phyloP scores from a whole-genome alignment of 2,113 vertebrate species.

The Nothoprocta pentlandii region DNA sequence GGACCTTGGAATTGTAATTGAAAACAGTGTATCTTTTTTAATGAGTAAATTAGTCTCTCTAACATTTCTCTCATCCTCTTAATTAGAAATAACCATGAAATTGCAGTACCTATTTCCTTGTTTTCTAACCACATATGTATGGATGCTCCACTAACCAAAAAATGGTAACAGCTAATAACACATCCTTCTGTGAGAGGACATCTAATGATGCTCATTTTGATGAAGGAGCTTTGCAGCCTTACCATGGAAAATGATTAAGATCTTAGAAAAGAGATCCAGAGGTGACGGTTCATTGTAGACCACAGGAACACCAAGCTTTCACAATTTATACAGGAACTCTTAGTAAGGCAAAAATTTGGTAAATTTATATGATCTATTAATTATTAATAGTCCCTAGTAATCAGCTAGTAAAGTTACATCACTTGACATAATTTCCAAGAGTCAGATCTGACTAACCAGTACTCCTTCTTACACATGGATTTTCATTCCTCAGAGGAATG shows the following conservation, averaged over 20 bases:
- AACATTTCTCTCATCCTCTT: background rate
- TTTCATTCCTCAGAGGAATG: background rate
- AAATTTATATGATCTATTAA: background rate
- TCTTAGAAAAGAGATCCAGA: background rate
- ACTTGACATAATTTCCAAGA: background rate
- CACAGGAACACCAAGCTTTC: background rate
- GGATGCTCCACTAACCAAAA: background rate
- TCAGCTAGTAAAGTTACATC: background rate
- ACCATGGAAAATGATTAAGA: background rate
- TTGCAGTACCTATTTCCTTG: background rate
- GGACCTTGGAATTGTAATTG: background rate
- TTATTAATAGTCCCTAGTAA: background rate
- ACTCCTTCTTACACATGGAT: background rate
- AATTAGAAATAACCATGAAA: background rate
- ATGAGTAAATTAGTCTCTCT: background rate
- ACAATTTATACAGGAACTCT: background rate
- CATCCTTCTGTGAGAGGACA: background rate
- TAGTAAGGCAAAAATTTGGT: background rate
- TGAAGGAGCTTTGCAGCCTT: background rate
- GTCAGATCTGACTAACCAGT: background rate
- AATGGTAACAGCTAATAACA: slow-evolving; percentile 35
- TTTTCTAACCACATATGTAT: background rate
- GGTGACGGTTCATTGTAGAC: background rate
- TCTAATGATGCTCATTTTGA: background rate
- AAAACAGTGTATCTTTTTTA: background rate